A percentile compares a stretch with the other conserved stretches of the same genome.
These are phyloP conservation scores for Keiferia lycopersicella DNA, from an alignment of 2,888 invertebrate genomes.

Conservation along the genomic window DNA sequence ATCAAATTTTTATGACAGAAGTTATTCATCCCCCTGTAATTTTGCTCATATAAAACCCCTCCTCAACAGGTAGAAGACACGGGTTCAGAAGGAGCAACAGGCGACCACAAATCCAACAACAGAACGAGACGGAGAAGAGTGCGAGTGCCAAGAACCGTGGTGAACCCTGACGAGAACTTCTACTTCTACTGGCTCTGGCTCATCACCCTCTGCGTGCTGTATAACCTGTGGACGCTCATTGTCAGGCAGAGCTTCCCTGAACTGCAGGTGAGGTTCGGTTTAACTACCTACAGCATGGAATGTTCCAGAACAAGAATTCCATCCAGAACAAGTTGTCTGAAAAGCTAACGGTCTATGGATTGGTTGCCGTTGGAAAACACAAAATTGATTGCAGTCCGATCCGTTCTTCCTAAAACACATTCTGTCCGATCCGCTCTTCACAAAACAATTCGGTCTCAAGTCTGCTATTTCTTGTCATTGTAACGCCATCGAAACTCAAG, in stretches of 20 bases:
- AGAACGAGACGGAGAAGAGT: slow-evolving; percentile 85
- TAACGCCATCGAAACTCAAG: too few species aligned
- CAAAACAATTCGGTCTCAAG: too few species aligned
- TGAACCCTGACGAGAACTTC: slow-evolving; percentile 97
- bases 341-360: too few species aligned
- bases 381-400: too few species aligned
- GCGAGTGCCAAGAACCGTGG: slow-evolving; percentile 89
- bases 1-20: too few species aligned
- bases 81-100: slow-evolving; percentile 84
- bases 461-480: too few species aligned
- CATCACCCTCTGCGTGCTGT: slow-evolving; percentile 93
- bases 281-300: slow-evolving; percentile 47
- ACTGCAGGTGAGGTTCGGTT: slow-evolving; percentile 81
- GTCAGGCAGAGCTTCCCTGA: slow-evolving; percentile 97
- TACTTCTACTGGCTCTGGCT: slow-evolving; percentile 97
- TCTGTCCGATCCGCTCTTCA: too few species aligned
- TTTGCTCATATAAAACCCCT: background rate
- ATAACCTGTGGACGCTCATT: slow-evolving; percentile 97
- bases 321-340: too few species aligned
- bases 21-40: too few species aligned
- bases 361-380: too few species aligned
- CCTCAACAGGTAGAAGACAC: slow-evolving; percentile 83
- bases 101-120: slow-evolving; percentile 77
- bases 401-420: too few species aligned
- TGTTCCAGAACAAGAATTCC: too few species aligned